Base-by-base conservation (phyloP, 2,113 vertebrate genomes). In the Recurvirostra avosetta region DNA sequence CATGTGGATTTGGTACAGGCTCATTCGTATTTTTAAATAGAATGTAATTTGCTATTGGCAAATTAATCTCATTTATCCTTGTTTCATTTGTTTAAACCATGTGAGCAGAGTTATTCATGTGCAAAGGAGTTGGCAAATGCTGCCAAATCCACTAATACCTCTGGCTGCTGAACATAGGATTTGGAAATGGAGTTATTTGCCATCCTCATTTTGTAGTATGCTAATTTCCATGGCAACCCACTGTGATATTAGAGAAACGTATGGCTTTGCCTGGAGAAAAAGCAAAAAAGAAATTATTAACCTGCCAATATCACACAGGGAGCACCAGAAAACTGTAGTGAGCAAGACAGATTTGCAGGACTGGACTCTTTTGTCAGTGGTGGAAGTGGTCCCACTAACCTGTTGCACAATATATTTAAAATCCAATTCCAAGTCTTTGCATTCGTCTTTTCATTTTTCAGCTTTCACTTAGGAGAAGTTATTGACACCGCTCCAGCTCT, bases 21-120 rank as follows among this genome's bases (percentile, higher is more conserved):
- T 67, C 74, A 84, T 84, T 89, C 18, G 2, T 75, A 78, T 89
- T 94, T 96, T 94, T 73, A 87, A 94, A 92, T 29, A 89, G 52
- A 94, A 78, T 56, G 45, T 87, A 92, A 94, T 94, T 96, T 96
- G 40, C 92, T 96, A 92, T 92, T 92, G 70, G 73, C 88, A 94
- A 95, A 92, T 96, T 93, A 94, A 81, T 92, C 76, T 95, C 34
- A 72, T 92, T 86, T 94, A 91, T 95, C 84, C 80, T 62, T 50
- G 45, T 94, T 92, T 91, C 55, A 63, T 92, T 92, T 91, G 70
- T 90, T 96, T 92, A 95, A 94, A 92, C n/a, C 45, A 62, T 58
- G 49, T 52, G 49, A 87, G 61, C 68, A 34, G 76, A 78, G 52
- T 91, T 94, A 94, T 87, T 97, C 66, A 70, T 92, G 80, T 94